Base-by-base conservation (phyloP, 2,888 invertebrate species). In the Drosophila incognita region DNA sequence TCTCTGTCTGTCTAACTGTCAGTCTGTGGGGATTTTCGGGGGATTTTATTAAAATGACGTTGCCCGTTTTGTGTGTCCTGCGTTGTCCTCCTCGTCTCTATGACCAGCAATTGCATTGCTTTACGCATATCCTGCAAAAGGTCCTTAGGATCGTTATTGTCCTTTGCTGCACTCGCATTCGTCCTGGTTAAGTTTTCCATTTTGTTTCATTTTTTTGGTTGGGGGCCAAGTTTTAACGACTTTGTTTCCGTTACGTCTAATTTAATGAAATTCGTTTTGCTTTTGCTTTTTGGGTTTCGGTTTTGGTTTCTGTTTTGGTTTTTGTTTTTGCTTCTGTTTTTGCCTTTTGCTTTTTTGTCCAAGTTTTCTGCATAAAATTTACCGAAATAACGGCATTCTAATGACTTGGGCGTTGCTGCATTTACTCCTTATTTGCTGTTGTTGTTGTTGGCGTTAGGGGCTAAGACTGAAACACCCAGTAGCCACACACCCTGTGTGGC, bases 241-340 rank as follows among this genome's bases (percentile, higher is more conserved):
- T 87, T 89, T 84, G 87, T 89, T 87, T 87, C 89, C 88, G 89
- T 89, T 87, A 89, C 87, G 89, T 87, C 84, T 87, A 87, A 89
- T 89, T 89, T 87, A 87, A 89, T 87, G 86, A 87, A 86, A 87
- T 84, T 87, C 85, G 88, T 83, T 85, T 86, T 86, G 81, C 82
- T 69, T 85, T 87, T 87, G 67, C 49, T 74, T 72, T 62, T 52
- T 49, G 21, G 24, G 29, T 58, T 71, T 58, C 36, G 31, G 31
- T 60, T 72, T 42, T 36, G 21, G 61, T 53, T 48, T 62, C 73
- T 59, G 46, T 64, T 69, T 48, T 52, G 46, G 57, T 58, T 63
- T 69, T 51, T 53, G 68, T 65, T 76, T 71, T 59, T 54, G 60
- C 64, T 54, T 71, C 49, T 52, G 61, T 36, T 66, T 65, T 59